These are phyloP conservation scores for Gymnosoma rotundatum DNA, from an alignment of 2,888 invertebrate genomes.

Conservation along the genomic window DNA sequence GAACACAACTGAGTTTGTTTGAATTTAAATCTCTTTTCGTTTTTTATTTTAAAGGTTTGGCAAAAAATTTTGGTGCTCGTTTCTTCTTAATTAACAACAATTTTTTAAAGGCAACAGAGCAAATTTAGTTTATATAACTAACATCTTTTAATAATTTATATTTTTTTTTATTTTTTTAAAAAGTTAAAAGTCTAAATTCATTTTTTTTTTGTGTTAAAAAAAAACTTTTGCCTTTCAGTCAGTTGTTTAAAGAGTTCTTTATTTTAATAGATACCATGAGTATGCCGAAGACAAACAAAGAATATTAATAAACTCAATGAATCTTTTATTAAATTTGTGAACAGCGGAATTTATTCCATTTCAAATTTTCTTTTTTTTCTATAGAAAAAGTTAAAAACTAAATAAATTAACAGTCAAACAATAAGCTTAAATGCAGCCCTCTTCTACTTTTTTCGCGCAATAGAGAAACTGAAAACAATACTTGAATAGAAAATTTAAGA, in stretches of 20 bases:
- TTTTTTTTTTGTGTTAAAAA: background rate
- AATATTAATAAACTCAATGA: slow-evolving; percentile 71
- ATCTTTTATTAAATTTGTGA: slow-evolving; percentile 69
- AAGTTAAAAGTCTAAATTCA: no score
- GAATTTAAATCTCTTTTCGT: no score
- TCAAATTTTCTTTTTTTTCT: slow-evolving; percentile 19
- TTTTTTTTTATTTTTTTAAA: no score
- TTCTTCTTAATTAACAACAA: no score
- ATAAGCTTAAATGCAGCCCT: slow-evolving; percentile 67
- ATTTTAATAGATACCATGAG: slow-evolving; percentile 69
- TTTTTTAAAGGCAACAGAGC: no score
- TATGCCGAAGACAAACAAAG: slow-evolving; percentile 70
- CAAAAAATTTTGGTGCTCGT: no score
- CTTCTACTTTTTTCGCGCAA: slow-evolving; percentile 6
- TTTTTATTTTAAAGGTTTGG: no score
- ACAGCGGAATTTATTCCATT: slow-evolving; percentile 57
- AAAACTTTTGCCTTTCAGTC: slow-evolving; percentile 31
- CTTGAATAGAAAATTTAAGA: slow-evolving; percentile 54
- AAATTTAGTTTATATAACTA: no score
- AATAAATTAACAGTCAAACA: slow-evolving; percentile 71
- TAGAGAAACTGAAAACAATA: slow-evolving; percentile 40
- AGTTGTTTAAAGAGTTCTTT: slow-evolving; percentile 58
- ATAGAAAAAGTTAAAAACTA: slow-evolving; percentile 64
- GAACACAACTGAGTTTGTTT: no score
- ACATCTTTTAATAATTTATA: no score